Evolutionary conservation across 2,797 vertebrate genomes (phyloP), one percentile per base, ranked within the genome.

Genomic region (Rachycentron canadum): DNA sequence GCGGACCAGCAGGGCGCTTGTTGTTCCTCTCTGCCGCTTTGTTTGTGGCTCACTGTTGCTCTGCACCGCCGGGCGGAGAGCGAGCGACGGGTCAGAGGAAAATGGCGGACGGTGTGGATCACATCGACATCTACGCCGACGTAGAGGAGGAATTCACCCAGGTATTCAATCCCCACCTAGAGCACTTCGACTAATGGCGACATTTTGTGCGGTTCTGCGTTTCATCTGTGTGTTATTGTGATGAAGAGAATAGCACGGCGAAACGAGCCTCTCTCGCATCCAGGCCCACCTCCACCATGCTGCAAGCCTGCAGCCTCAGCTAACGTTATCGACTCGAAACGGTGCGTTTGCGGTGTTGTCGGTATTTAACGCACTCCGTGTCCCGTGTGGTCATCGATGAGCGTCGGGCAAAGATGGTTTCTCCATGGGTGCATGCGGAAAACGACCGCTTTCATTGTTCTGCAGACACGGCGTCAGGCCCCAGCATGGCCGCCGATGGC

Each of bases 61-160:
- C 69, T 72, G 73, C 78, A 78, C 59, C 68, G 78, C 63, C 73
- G 36, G 60, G 77, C 82, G 62, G 84, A 86, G 59, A 82, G 32
- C 6, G 41, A 78, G 88, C 45, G 76, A 78, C 87, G 85, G 93
- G 78, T 65, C 68, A 77, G 86, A 81, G 89, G 95, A 97, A 96
- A 95, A 99, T 99, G 98, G 98, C 98, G 94, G 98, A 99, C 96
- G 98, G 98, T 82, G 98, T 99, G 91, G 98, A 99, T 94, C 98
- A 99, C 82, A 99, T 99, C 92, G 98, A 99, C 50, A 99, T 99
- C 85, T 99, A 99, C 94, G 98, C 98, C 82, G 98, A 99, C 88
- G 97, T 99, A 59, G 98, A 98, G 89, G 98, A 99, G 88, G 98
- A 99, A 86, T 99, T 99, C 78, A 98, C 95, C 81, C 97, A 99